A percentile compares a stretch with the other conserved stretches of the same genome.
phyloP scores from a whole-genome alignment of 1,140 invertebrate species.

The Drosophila fuyamai region DNA sequence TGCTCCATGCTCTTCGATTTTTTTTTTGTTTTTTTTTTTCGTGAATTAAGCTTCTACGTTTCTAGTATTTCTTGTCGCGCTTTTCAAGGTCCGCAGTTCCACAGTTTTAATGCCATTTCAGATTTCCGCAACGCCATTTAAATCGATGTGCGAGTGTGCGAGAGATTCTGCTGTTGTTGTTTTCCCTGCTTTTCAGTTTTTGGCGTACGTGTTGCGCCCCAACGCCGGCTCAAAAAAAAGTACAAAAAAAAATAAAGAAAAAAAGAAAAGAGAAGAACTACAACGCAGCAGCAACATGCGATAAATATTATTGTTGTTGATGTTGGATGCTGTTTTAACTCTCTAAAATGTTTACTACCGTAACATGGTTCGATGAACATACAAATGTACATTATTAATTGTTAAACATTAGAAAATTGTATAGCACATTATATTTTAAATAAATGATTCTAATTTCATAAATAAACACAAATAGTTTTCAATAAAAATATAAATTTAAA shows the following conservation, averaged over 20 bases:
- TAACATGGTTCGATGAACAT: too few relatives aligned
- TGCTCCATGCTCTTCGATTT: constrained; percentile 12
- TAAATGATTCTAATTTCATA: too few relatives aligned
- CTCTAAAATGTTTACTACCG: neutral
- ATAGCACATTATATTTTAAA: too few relatives aligned
- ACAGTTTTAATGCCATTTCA: constrained; percentile 41
- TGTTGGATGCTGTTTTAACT: constrained; percentile 13
- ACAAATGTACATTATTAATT: too few relatives aligned
- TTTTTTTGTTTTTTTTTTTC: constrained; percentile 24
- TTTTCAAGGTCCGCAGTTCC: constrained; percentile 51
- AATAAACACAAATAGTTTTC: too few relatives aligned
- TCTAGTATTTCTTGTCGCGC: constrained; percentile 39
- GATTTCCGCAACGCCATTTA: constrained; percentile 79
- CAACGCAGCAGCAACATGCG: constrained; percentile 6
- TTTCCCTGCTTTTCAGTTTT: constrained; percentile 35
- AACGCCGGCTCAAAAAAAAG: constrained; percentile 41
- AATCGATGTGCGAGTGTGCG: constrained; percentile 24
- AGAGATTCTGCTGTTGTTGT: constrained; percentile 21
- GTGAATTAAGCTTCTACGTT: constrained; percentile 33
- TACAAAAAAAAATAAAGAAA: constrained; percentile 12
- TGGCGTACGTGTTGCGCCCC: constrained; percentile 75
- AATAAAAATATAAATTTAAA: too few relatives aligned
- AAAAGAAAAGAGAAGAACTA: constrained; percentile 6
- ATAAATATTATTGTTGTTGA: constrained; percentile 8
- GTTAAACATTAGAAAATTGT: too few relatives aligned